Conservation (phyloP, 2,113 vertebrate genomes). For the Phyllostomus discolor region DNA sequence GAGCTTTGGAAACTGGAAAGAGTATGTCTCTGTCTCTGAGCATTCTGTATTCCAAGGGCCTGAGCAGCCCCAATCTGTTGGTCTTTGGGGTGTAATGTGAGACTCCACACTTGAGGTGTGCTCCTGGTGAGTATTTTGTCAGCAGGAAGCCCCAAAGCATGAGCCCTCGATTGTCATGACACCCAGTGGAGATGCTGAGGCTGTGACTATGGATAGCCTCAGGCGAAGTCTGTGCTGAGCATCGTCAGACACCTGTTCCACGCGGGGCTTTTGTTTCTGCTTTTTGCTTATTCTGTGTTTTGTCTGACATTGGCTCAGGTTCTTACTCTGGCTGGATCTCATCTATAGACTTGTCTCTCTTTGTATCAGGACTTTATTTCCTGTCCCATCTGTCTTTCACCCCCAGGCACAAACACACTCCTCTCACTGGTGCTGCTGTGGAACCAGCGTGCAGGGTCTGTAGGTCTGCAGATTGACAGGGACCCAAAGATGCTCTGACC, state of each 20-base stretch:
- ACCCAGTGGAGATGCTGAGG: background rate
- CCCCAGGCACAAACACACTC: background rate
- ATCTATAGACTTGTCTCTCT: background rate
- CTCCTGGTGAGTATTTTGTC: background rate
- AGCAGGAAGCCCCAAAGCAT: background rate
- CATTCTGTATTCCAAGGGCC: background rate
- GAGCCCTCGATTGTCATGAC: background rate
- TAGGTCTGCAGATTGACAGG: background rate
- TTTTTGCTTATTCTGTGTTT: background rate
- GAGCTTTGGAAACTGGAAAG: background rate
- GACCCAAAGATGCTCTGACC: background rate
- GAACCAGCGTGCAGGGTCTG: background rate
- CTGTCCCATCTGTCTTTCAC: background rate
- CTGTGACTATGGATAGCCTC: background rate
- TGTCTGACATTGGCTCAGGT: background rate
- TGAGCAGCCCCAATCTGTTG: background rate
- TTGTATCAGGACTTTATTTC: background rate
- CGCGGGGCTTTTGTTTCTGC: background rate
- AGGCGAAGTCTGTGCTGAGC: accelerated
- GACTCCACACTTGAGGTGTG: background rate
- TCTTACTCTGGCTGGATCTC: background rate
- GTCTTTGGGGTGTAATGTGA: background rate
- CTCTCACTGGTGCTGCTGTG: background rate
- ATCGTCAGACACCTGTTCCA: background rate
- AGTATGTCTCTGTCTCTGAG: background rate